Conservation (phyloP, 2,888 invertebrate genomes). For the Dryobota labecula region DNA sequence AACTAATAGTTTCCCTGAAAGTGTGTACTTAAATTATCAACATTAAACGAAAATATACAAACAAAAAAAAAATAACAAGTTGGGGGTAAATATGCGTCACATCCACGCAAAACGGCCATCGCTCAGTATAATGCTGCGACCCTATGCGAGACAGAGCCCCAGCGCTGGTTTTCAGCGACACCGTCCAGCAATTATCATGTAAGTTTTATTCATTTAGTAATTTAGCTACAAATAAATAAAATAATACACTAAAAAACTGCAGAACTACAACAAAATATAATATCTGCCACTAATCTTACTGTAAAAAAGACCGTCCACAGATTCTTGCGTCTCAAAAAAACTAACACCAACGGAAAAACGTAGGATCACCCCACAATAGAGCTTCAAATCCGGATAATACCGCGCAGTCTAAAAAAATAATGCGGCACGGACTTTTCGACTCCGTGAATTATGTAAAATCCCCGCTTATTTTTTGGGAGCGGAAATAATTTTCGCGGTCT, state of each 20-base stretch:
- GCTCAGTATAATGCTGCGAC: too few species aligned
- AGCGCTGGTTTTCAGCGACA: too few species aligned
- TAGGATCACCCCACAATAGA: constrained; percentile 55
- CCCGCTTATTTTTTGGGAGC: constrained; percentile 64
- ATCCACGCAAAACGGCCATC: too few species aligned
- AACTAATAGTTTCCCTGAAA: too few species aligned
- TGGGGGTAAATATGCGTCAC: too few species aligned
- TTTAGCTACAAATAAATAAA: background rate
- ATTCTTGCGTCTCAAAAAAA: constrained; percentile 40
- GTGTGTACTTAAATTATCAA: too few species aligned
- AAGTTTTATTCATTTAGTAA: background rate
- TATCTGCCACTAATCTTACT: background rate
- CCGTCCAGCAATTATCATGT: too few species aligned
- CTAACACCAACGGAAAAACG: constrained; percentile 31
- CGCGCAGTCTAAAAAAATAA: constrained; percentile 61
- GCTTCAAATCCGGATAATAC: constrained; percentile 64
- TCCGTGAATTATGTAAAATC: constrained; percentile 68
- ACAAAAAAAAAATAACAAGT: too few species aligned
- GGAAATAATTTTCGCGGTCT: constrained; percentile 67
- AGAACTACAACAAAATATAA: background rate
- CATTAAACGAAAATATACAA: too few species aligned
- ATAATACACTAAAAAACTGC: background rate
- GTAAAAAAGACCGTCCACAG: background rate
- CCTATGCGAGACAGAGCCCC: too few species aligned
- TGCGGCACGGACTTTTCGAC: constrained; percentile 57